Evolutionary conservation across 64 coral and sea anemone species (phyloP).

Genomic region (Acropora yongei): DNA sequence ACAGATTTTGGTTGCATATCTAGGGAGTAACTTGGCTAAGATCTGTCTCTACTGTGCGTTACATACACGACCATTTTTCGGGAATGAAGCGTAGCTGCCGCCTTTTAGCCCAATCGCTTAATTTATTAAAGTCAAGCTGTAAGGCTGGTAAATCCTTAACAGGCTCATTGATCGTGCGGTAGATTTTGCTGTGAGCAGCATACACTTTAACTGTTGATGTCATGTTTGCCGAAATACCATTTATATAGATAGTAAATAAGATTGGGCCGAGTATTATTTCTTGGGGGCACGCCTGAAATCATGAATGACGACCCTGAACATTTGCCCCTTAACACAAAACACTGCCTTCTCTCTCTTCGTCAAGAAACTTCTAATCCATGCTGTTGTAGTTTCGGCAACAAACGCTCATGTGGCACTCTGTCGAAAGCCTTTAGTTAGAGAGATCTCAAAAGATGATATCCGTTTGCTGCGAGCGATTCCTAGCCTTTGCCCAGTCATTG

Average conservation of each 20-base stretch:
- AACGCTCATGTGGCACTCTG: conserved; percentile 8
- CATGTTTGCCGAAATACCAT: background rate
- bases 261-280: no score
- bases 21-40: background rate
- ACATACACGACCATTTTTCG: conserved; percentile 40
- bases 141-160: background rate
- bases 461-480: conserved; percentile 13
- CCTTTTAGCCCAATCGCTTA: conserved; percentile 30
- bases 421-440: conserved; percentile 43
- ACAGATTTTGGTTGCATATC: background rate
- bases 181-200: background rate
- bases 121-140: conserved; percentile 31
- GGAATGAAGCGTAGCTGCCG: conserved; percentile 29
- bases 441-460: conserved; percentile 29
- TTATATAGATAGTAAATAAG: background rate
- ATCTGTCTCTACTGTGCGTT: conserved; percentile 13
- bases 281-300: no score
- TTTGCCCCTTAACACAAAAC: no score
- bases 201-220: background rate
- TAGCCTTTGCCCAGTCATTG: background rate
- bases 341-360: no score
- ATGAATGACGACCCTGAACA: no score
- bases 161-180: background rate
- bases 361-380: background rate
- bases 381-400: no score